Base-by-base conservation (phyloP, 2,113 vertebrate genomes). In the Thoracochromis brauschi region DNA sequence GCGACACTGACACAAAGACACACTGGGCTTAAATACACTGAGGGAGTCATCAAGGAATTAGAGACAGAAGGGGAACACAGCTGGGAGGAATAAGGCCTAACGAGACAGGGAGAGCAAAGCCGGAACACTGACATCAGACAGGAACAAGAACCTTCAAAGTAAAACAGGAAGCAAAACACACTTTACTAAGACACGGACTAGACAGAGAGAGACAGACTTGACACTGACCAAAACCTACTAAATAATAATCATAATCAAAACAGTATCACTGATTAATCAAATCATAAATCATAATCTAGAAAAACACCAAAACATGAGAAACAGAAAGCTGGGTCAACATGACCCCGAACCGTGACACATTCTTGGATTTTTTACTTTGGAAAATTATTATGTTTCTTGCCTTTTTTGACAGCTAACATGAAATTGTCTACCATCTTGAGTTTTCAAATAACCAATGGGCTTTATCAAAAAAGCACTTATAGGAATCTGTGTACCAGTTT, bases 1-100 rank as follows among this genome's bases (percentile, higher is more conserved):
- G 0, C 5, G 1, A 12, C 9, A 54, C 5, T 21, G 3, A 53
- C 51, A 54, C 6, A 54, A 54, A 54, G 3, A 24, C 53, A 54
- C 53, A 54, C 53, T 54, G 53, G n/a, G 6, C n/a, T 24, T 54
- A 54, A 54, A 54, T 54, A 54, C n/a, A 3, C 53, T 0, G n/a
- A 12, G n/a, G n/a, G n/a, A 54, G n/a, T 54, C n/a, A 54, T 7
- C 53, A 54, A 54, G n/a, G n/a, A 54, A 12, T 12, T 24, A 54
- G 53, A 7, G 53, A 54, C n/a, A 54, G 53, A 54, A 54, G 53
- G 6, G 53, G 10, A 2, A 21, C 51, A 54, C 51, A 54, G 51
- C n/a, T 6, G 51, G 51, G 5, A 21, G n/a, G 1, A 54, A 54
- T 54, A 12, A 54, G 53, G 0, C 10, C 21, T 55, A 55, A 55